Evolutionary conservation across 2,888 invertebrate species (phyloP), one percentile per base, ranked within the genome.

Genomic region (Agrochola circellaris): DNA sequence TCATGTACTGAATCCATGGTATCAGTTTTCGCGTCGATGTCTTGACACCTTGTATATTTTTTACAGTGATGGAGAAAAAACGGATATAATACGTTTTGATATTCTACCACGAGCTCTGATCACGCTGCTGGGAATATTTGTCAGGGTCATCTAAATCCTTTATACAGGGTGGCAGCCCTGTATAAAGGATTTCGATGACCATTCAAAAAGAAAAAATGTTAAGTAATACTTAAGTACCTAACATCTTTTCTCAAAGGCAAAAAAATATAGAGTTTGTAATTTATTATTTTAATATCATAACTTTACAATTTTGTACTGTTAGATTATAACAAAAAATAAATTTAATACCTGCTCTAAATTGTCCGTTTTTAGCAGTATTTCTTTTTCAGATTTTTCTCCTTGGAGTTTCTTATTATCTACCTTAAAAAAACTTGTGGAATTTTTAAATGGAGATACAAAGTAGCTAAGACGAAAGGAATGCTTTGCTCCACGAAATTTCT

Each of bases 351-450:
- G 56, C 45, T 71, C 34, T 58, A 72, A 75, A 68, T 73, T 75
- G 75, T 60, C 58, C 38, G 7, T 58, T 68, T 56, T 64, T 23
- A 34, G 23, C 30, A 42, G 11, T 4, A 30, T 74, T 73, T 71
- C n/a, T 78, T 85, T 69, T 77, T 58, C 48, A 64, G 23, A 38
- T 20, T 69, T 64, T 73, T 76, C 51, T 72, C 38, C 68, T 77
- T 82, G 60, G 66, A 56, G 20, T 66, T 79, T 87, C 65, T 81
- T 81, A 69, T 66, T 78, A 66, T 73, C 38, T 42, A 73, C 61
- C 64, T 73, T 78, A 51, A 76, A 87, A 86, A 85, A 69, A 72
- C 58, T 67, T 75, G 65, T 58, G 78, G 76, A 87, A 85, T 79
- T 85, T 87, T 75, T 62, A 69, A 83, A 83, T 79, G 67, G 60